phyloP scores from a whole-genome alignment of 2,113 vertebrate genomes.

The Jaculus jaculus region DNA sequence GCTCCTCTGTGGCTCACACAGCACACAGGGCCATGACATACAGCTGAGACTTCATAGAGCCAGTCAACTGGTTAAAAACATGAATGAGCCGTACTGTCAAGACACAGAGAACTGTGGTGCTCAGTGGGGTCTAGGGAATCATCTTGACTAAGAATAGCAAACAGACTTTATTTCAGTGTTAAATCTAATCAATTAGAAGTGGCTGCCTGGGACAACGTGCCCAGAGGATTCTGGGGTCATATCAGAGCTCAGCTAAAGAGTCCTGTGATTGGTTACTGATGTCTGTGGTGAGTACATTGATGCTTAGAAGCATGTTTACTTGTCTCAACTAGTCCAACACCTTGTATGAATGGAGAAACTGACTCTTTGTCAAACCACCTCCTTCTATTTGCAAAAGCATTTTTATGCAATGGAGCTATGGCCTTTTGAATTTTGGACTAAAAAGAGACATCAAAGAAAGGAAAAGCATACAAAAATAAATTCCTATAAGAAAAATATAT shows the following conservation, averaged over 20 bases:
- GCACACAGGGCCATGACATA: no score
- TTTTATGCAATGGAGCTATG: not conserved
- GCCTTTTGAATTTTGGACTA: slow-evolving; percentile 1
- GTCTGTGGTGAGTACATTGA: not conserved
- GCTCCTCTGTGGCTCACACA: not conserved
- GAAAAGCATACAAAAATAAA: not conserved
- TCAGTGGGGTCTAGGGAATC: not conserved
- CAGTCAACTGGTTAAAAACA: not conserved
- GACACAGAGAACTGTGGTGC: not conserved
- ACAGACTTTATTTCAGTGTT: not conserved
- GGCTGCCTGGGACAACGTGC: not conserved
- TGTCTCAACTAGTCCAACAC: not conserved
- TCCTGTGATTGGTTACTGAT: not conserved
- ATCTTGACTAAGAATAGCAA: not conserved
- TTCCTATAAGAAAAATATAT: not conserved
- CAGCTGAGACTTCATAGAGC: not conserved
- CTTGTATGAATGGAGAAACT: not conserved
- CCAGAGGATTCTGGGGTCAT: not conserved
- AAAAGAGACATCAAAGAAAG: not conserved
- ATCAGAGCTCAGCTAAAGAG: not conserved
- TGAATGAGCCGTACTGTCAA: not conserved
- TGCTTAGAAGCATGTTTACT: not conserved
- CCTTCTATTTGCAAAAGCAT: slow-evolving; percentile 31
- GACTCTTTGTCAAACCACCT: not conserved
- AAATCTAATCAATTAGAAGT: not conserved